These are phyloP conservation scores for Scaptomyza tumidula DNA, from an alignment of 2,888 invertebrate genomes.

Conservation along the genomic window DNA sequence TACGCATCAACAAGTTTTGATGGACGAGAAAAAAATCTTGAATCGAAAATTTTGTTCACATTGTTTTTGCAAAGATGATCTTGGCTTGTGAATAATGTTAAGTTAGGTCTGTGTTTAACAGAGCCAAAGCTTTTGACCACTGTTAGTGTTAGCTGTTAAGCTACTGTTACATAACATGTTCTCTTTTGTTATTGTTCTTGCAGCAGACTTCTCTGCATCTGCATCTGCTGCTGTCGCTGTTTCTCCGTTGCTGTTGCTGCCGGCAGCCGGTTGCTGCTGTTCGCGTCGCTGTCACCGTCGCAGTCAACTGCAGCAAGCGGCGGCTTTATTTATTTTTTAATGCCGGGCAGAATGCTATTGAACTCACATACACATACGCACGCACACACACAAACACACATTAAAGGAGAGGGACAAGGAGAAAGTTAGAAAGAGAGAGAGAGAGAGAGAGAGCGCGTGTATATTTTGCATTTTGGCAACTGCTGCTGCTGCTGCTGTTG, in stretches of 20 bases:
- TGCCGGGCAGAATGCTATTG: slow-evolving; percentile 74
- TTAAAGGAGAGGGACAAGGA: neutral
- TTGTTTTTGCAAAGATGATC: neutral
- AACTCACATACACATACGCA: slow-evolving; percentile 57
- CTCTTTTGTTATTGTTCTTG: slow-evolving; percentile 7
- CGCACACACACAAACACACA: slow-evolving; percentile 9
- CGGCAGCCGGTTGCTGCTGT: slow-evolving; percentile 3
- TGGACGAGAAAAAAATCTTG: too few species aligned
- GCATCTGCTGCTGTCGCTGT: neutral
- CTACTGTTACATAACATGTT: slow-evolving; percentile 34
- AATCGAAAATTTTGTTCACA: too few species aligned
- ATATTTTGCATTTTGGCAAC: slow-evolving; percentile 51
- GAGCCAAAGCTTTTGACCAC: slow-evolving; percentile 48
- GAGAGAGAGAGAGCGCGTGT: neutral
- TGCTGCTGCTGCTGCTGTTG: slow-evolving; percentile 36
- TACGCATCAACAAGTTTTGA: too few species aligned
- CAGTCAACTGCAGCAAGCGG: slow-evolving; percentile 39
- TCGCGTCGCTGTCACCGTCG: slow-evolving; percentile 6
- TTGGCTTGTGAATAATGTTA: neutral
- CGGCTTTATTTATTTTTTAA: slow-evolving; percentile 76
- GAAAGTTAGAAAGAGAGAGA: neutral
- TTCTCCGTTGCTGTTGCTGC: slow-evolving; percentile 4
- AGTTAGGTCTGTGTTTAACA: slow-evolving; percentile 4
- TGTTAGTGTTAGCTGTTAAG: slow-evolving; percentile 39
- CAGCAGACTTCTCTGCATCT: neutral